Evolutionary conservation across 2,797 vertebrate species (phyloP), one percentile per base, ranked within the genome.

Genomic region (Cynopterus sphinx): DNA sequence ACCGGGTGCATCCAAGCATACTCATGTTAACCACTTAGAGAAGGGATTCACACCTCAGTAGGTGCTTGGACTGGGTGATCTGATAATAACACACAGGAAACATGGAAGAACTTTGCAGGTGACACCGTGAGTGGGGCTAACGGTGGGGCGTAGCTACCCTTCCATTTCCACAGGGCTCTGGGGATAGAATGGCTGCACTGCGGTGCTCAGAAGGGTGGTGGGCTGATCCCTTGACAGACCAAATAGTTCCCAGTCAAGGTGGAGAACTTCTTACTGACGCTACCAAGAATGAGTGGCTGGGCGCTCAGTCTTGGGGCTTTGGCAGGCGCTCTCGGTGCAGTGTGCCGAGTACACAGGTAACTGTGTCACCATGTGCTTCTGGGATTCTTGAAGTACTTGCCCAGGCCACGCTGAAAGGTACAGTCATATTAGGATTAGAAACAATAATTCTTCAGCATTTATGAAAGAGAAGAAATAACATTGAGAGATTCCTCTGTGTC

Each of bases 171-270:
- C 57, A 65, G 82, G 22, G 28, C 46, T 53, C 15, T 19, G 11
- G 9, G 39, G 26, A 41, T 5, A 39, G 84, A 31, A 12, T 0
- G 2, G 21, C 83, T 36, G 22, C 12, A 16, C 53, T 2, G 6
- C 0, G 10, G 59, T 41, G 19, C 33, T 57, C 55, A 16, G 70
- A 51, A 81, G 74, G 73, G 2, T 53, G 49, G 21, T 0, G 10
- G 3, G 28, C n/a, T 15, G 15, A 3, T 11, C 24, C 53, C 43
- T 46, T 0, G 0, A 46, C 16, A 22, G 15, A 39, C 57, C 10
- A 51, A 49, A 26, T 9, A 16, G 22, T 57, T 86, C 31, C 16
- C 43, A 36, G 21, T 41, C 28, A n/a, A 1, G 13, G 1, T 15
- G 67, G 68, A 82, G 55, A 13, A 9, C 26, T 65, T 33, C n/a